A percentile compares a stretch with the other conserved stretches of the same genome.
Evolutionary conservation across 1,140 invertebrate genomes (phyloP).

Genomic region (Elymnias hypermnestra): DNA sequence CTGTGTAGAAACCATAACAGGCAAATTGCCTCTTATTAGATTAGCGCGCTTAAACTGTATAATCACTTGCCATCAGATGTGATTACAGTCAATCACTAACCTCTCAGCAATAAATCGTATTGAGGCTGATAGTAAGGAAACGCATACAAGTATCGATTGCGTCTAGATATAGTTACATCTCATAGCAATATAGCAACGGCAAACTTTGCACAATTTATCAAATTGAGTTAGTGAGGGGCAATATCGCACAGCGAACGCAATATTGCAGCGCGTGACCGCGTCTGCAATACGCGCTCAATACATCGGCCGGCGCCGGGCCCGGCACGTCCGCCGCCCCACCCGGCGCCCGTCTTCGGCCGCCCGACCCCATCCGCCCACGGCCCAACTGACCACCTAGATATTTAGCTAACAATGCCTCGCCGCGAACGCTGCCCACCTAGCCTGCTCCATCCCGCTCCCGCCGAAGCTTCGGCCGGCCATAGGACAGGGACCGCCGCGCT

Average conservation of each 20-base stretch:
- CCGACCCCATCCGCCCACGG: slow-evolving; percentile 50
- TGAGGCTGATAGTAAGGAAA: too few species aligned
- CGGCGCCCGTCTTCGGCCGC: slow-evolving; percentile 32
- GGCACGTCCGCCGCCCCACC: slow-evolving; percentile 65
- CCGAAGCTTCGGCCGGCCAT: slow-evolving; percentile 19
- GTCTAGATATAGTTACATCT: slow-evolving; percentile 34
- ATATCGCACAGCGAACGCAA: slow-evolving; percentile 73
- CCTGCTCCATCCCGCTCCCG: slow-evolving; percentile 48
- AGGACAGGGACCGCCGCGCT: slow-evolving; percentile 45
- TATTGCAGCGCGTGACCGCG: slow-evolving; percentile 75
- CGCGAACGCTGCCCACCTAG: slow-evolving; percentile 40
- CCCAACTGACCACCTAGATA: slow-evolving; percentile 71
- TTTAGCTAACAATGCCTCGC: slow-evolving; percentile 72
- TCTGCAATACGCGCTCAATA: slow-evolving; percentile 76
- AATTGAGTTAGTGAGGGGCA: slow-evolving; percentile 73
- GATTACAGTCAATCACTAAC: too few species aligned
- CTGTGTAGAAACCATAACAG: too few species aligned
- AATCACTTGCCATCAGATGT: too few species aligned
- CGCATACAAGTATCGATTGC: slow-evolving; percentile 37
- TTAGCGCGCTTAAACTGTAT: too few species aligned
- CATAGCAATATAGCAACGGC: slow-evolving; percentile 48
- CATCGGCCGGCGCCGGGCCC: slow-evolving; percentile 73
- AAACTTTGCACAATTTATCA: slow-evolving; percentile 74
- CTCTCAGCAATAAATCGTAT: too few species aligned
- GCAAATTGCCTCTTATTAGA: too few species aligned